These are phyloP conservation scores for Tyrophagus putrescentiae DNA, from an alignment of 1,140 invertebrate species.

Conservation along the genomic window DNA sequence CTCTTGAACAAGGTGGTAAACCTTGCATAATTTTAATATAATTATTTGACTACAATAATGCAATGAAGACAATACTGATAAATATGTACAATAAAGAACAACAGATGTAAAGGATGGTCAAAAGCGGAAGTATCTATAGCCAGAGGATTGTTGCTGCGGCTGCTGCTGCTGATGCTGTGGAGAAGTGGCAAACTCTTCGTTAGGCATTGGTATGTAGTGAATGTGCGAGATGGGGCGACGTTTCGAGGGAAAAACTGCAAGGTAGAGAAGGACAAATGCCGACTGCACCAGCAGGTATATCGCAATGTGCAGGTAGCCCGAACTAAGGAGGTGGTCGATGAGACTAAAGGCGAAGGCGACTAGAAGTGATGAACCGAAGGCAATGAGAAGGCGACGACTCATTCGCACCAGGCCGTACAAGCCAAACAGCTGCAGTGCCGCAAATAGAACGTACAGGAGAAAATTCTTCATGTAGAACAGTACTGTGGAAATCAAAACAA, in stretches of 20 bases:
- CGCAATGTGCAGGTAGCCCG: neutral
- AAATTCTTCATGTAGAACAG: slow-evolving; percentile 9
- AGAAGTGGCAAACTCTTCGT: neutral
- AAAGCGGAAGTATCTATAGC: neutral
- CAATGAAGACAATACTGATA: no score
- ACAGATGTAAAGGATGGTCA: no score
- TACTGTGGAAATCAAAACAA: no score
- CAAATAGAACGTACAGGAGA: neutral
- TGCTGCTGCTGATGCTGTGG: no score
- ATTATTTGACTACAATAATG: no score
- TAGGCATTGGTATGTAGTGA: slow-evolving; percentile 13
- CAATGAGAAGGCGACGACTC: neutral
- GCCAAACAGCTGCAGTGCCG: neutral
- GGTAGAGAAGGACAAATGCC: neutral
- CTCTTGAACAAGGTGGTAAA: no score
- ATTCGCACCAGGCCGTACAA: neutral
- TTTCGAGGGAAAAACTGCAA: neutral
- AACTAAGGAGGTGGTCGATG: neutral
- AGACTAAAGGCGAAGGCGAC: neutral
- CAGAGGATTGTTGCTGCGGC: no score
- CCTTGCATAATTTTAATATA: no score
- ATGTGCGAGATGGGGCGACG: neutral
- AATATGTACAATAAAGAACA: no score
- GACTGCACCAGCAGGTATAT: neutral
- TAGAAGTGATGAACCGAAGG: neutral